These are phyloP conservation scores for Leuctra nigra DNA, from an alignment of 2,888 invertebrate genomes.

Conservation along the genomic window DNA sequence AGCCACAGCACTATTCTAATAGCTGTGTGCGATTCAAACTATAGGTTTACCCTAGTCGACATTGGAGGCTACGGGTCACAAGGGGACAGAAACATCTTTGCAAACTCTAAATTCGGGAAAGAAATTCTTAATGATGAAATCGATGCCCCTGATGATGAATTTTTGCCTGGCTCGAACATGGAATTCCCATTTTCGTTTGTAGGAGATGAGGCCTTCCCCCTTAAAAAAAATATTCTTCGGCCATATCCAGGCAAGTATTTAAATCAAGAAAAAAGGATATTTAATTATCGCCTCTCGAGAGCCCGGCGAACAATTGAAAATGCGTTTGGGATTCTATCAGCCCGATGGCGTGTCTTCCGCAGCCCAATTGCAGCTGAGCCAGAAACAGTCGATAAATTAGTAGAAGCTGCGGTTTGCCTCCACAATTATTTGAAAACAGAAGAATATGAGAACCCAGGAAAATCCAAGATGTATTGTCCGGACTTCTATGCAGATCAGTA, in stretches of 20 bases:
- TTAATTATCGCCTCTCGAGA: conserved; percentile 30
- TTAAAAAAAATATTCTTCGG: conserved; percentile 27
- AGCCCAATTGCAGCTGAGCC: conserved; percentile 20
- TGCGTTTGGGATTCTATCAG: conserved; percentile 30
- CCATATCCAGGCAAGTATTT: conserved; percentile 30
- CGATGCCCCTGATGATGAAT: conserved; percentile 18
- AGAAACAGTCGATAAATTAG: conserved; percentile 16
- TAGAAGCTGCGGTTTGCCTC: conserved; percentile 17
- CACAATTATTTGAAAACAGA: conserved; percentile 21
- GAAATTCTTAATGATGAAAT: conserved; percentile 7
- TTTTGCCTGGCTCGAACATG: conserved; percentile 30
- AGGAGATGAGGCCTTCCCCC: conserved; percentile 33
- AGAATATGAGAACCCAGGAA: neutral
- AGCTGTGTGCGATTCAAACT: conserved; percentile 18
- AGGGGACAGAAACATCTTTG: conserved; percentile 11
- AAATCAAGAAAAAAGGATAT: conserved; percentile 29
- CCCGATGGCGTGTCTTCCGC: conserved; percentile 27
- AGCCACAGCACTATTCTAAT: conserved; percentile 23
- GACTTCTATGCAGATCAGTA: conserved; percentile 9
- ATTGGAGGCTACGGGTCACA: conserved; percentile 16
- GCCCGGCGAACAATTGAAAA: conserved; percentile 27
- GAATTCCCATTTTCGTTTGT: conserved; percentile 32
- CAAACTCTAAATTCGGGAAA: conserved; percentile 10
- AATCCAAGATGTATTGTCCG: conserved; percentile 15
- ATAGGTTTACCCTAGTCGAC: conserved; percentile 12